These are phyloP conservation scores for Pardalotus punctatus DNA, from an alignment of 2,113 vertebrate species.

Conservation along the genomic window DNA sequence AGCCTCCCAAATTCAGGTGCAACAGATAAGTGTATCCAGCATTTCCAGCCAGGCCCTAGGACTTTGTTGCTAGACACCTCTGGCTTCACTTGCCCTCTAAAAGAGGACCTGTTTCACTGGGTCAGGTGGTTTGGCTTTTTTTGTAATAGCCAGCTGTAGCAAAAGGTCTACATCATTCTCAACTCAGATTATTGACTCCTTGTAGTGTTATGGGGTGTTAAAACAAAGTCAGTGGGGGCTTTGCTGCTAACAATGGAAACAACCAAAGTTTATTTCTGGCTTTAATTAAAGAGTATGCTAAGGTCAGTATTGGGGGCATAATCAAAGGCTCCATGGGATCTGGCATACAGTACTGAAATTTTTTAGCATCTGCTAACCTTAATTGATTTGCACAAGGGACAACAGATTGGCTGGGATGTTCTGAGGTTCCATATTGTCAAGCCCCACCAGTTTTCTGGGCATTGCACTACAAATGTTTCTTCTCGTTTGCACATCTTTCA, in stretches of 20 bases:
- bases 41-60: not conserved
- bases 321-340: not conserved
- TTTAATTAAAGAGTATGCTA: not conserved
- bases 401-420: conserved; percentile 20
- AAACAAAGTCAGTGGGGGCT: not conserved
- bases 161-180: not conserved
- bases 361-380: conserved; percentile 36
- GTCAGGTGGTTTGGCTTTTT: not conserved
- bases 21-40: not conserved
- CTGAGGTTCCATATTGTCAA: not conserved
- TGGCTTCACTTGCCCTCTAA: not conserved
- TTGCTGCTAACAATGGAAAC: not conserved
- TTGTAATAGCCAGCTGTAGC: not conserved
- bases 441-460: not conserved
- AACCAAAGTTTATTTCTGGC: not conserved
- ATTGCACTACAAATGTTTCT: not conserved
- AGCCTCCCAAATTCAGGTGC: not conserved
- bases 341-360: not conserved
- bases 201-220: not conserved
- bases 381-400: not conserved
- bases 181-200: not conserved
- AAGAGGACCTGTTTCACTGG: not conserved
- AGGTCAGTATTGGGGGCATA: not conserved
- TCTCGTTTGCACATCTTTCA: conserved; percentile 25
- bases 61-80: not conserved